Base-by-base conservation (phyloP, 2,797 vertebrate species). In the Gouania willdenowi region DNA sequence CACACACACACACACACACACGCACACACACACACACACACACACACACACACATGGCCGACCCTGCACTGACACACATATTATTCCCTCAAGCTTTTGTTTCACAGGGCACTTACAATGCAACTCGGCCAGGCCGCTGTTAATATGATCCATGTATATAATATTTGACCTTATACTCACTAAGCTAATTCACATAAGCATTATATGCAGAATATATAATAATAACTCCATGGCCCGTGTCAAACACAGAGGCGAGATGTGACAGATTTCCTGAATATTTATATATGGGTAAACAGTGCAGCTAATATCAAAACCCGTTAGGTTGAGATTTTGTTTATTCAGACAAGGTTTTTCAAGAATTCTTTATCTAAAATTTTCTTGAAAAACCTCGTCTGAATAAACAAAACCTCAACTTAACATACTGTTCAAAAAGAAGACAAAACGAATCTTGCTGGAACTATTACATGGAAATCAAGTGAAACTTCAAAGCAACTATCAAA, bases 21-120 rank as follows among this genome's bases (percentile, higher is more conserved):
- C 19, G 20, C 19, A 20, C 5, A 18, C 17, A 18, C 17, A 18
- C 17, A 5, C 29, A 20, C 18, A 20, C 17, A 18, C 17, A 5
- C 17, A 5, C 19, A 20, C 19, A 6, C 31, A 24, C 31, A 51
- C 57, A 59, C 54, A 60, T 2, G 19, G 34, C 16, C 41, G 12
- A 33, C 17, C 56, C 47, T 49, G 46, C 59, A 59, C 57, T 66
- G 66, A 76, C 76, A 80, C 69, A 81, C 46, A 81, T 64, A 66
- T 62, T 54, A 64, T 64, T 59, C 71, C 67, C 61, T 56, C 51
- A 52, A 56, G 68, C 63, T 55, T 72, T 76, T 79, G 73, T 80
- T 65, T 66, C 51, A 58, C 39, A 49, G 42, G 23, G 19, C 27
- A 44, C 46, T 40, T 26, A 61, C 41, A 20, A 51, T 43, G 37